Conservation (phyloP, 2,113 vertebrate genomes). For the Ibidorhyncha struthersii region DNA sequence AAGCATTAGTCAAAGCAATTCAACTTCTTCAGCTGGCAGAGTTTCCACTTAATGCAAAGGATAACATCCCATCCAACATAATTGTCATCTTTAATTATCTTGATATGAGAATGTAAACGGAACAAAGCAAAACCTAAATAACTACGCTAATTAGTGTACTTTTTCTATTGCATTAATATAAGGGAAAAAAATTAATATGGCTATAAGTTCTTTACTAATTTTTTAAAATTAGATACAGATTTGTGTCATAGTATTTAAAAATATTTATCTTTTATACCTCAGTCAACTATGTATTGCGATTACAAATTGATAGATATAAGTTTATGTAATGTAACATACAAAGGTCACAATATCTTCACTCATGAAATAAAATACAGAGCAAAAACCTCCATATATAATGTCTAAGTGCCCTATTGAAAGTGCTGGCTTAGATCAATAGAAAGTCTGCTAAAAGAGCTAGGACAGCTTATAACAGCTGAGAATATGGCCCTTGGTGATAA, state of each 20-base stretch:
- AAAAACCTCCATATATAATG: background rate
- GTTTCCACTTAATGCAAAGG: background rate
- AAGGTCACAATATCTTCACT: background rate
- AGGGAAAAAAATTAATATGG: background rate
- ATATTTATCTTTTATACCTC: background rate
- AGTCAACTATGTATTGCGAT: background rate
- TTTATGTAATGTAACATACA: background rate
- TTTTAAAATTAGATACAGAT: background rate
- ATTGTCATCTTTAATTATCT: background rate
- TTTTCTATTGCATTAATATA: background rate
- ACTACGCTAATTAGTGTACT: background rate
- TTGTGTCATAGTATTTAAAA: background rate
- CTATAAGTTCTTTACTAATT: fast-evolving
- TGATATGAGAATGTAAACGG: background rate
- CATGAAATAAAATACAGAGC: background rate
- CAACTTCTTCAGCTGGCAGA: background rate
- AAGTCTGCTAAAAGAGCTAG: background rate
- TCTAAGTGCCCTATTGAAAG: background rate
- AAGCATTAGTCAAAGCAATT: background rate
- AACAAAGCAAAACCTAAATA: background rate
- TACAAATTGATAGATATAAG: background rate
- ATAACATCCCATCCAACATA: background rate
- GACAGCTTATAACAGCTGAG: background rate
- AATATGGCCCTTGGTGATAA: background rate
- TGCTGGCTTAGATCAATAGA: background rate